Evolutionary conservation across 2,113 vertebrate genomes (phyloP).

Genomic region (Hirundichthys speculiger): DNA sequence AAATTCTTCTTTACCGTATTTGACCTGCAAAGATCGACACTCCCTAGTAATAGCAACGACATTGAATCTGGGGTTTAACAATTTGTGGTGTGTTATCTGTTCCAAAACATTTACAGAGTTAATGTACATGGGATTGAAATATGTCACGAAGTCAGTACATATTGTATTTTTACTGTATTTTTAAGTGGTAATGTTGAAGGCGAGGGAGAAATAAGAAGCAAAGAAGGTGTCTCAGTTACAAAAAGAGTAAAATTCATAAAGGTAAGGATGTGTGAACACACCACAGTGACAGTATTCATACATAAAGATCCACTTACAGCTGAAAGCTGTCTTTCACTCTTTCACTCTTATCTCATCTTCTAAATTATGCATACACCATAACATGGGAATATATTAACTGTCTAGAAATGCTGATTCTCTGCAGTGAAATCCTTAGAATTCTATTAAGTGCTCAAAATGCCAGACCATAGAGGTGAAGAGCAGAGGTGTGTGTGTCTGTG

Average conservation of each 20-base stretch:
- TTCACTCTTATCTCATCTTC: slow-evolving; percentile 22
- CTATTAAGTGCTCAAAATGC: not conserved
- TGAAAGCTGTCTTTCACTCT: slow-evolving; percentile 52
- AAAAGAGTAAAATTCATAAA: slow-evolving; percentile 12
- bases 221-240: not conserved
- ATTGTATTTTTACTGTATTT: not conserved
- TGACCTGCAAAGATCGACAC: too few species aligned
- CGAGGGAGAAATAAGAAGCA: slow-evolving; percentile 1
- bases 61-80: too few species aligned
- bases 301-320: slow-evolving; percentile 24
- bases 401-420: slow-evolving; percentile 19
- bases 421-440: slow-evolving; percentile 11
- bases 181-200: not conserved
- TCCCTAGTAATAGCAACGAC: too few species aligned
- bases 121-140: too few species aligned
- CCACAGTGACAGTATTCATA: slow-evolving; percentile 5
- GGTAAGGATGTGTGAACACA: slow-evolving; percentile 6
- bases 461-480: not conserved
- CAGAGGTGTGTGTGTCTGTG: not conserved
- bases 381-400: slow-evolving; percentile 16
- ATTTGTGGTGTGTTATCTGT: not conserved
- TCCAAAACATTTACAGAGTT: not conserved
- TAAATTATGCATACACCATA: slow-evolving; percentile 44
- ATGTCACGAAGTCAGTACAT: not conserved
- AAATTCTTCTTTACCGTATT: too few species aligned